These are phyloP conservation scores for Ameiurus melas DNA, from an alignment of 2,113 vertebrate genomes.

Conservation along the genomic window DNA sequence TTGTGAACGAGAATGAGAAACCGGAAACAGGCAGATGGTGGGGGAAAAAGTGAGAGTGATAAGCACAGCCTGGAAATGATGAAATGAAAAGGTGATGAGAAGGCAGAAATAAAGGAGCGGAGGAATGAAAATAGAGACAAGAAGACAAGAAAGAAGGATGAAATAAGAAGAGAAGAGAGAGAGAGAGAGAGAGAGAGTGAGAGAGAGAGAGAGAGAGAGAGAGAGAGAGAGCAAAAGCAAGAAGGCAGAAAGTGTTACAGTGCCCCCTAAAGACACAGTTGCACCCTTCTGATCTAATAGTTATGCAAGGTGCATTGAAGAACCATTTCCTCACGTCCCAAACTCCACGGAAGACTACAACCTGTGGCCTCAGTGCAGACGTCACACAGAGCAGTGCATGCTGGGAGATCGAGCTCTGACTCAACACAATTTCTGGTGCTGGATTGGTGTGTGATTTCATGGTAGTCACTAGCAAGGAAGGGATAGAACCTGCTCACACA, in stretches of 20 bases:
- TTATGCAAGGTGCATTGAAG: neutral
- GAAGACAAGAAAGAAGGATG: constrained; percentile 23
- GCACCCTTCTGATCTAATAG: neutral
- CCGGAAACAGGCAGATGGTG: neutral
- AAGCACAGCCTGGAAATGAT: neutral
- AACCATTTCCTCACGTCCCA: constrained; percentile 11
- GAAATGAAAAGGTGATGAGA: constrained; percentile 25
- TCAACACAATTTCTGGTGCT: neutral
- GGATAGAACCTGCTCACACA: neutral
- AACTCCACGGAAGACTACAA: neutral
- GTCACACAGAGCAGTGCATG: neutral
- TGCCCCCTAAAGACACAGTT: constrained; percentile 50
- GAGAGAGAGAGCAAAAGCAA: neutral
- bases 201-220: constrained; percentile 13
- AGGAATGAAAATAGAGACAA: constrained; percentile 20
- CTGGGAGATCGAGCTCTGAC: constrained; percentile 12
- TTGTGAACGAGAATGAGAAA: neutral
- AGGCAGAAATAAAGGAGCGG: constrained; percentile 15
- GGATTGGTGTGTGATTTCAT: constrained; percentile 1
- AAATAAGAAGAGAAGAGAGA: neutral
- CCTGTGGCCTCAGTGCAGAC: neutral
- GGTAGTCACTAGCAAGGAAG: constrained; percentile 10
- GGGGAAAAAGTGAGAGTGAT: constrained; percentile 7
- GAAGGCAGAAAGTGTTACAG: constrained; percentile 49
- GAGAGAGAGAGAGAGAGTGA: no score